Base-by-base conservation (phyloP, 2,797 vertebrate genomes). In the Falco columbarius region DNA sequence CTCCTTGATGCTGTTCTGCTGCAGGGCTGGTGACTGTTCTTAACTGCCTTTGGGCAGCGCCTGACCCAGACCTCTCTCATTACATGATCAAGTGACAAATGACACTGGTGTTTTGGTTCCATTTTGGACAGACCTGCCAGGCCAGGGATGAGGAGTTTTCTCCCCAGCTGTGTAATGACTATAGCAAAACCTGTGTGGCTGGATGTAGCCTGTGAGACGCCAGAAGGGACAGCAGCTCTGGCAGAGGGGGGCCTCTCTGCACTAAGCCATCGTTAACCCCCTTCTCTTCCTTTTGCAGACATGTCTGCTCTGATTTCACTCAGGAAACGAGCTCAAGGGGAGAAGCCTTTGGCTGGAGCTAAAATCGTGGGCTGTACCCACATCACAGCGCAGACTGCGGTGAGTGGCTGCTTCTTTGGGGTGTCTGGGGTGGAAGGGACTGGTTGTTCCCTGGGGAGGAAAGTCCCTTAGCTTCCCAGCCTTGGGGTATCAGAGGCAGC, bases 341-440 rank as follows among this genome's bases (percentile, higher is more conserved):
- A 99, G 98, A 99, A 99, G 93, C 99, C 99, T 63, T 98, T 99
- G 94, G 99, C 99, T 47, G 99, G 99, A 97, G 99, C 99, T 32
- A 99, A 99, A 98, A 99, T 99, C 38, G 99, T 99, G 36, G 99
- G 99, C 96, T 99, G 99, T 54, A 99, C 99, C 86, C 99, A 99
- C 97, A 99, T 99, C 97, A 99, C 99, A 32, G 99, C 99, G 70
- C 99, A 99, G 98, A 99, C 99, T 19, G 99, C 99, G 9, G 99
- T 99, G 98, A 82, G 99, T 98, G 84, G 42, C 62, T 61, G 18
- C 47, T 42, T 42, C 27, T 76, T 76, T n/a, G 81, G 66, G 52
- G 42, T 32, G 9, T 62, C 54, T 81, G 51, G 58, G 63, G 6
- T 29, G 58, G 76, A 49, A 52, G 24, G 79, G 24, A 29, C 16